Base-by-base conservation (phyloP, 2,797 vertebrate genomes). In the Todus mexicanus region DNA sequence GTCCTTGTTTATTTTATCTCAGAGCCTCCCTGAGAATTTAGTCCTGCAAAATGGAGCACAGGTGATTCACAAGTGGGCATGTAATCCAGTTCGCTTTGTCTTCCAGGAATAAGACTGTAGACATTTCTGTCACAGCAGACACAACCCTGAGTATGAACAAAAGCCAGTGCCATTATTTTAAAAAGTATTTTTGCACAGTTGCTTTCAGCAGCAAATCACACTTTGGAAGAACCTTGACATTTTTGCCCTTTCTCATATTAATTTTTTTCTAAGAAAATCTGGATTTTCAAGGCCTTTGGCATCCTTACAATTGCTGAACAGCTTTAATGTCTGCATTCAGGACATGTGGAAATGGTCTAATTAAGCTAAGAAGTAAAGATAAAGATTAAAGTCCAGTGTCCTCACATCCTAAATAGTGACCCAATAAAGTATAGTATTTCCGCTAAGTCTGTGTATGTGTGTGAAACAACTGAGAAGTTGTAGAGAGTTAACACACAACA, bases 1-100 rank as follows among this genome's bases (percentile, higher is more conserved):
- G 93, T 94, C 84, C 82, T 75, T 89, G 79, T 88, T 92, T 59
- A 81, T 84, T 95, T 73, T 85, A 92, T 73, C 82, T 89, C 43
- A 73, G 37, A 85, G 66, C 19, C 70, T 94, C 82, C 59, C 79
- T 72, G 69, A 80, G 57, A 91, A 70, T 92, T 91, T 2, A 1
- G 63, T 83, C 73, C 63, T 66, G 60, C 10, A 86, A 87, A 91
- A 85, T 4, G 7, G 8, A 93, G 50, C 48, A 63, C 11, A 76
- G 51, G 8, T 68, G 63, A 75, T 76, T 56, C 18, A 72, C 56
- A 90, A 81, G 18, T 66, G 15, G 40, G 29, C 27, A 60, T 19
- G 37, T 56, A 85, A 94, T 60, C 21, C 54, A 81, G 38, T 61
- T 66, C 1, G 6, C 42, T 78, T 89, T 23, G 37, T 61, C 80